Conservation (phyloP, 2,888 invertebrate genomes). For the Volucella inanis region DNA sequence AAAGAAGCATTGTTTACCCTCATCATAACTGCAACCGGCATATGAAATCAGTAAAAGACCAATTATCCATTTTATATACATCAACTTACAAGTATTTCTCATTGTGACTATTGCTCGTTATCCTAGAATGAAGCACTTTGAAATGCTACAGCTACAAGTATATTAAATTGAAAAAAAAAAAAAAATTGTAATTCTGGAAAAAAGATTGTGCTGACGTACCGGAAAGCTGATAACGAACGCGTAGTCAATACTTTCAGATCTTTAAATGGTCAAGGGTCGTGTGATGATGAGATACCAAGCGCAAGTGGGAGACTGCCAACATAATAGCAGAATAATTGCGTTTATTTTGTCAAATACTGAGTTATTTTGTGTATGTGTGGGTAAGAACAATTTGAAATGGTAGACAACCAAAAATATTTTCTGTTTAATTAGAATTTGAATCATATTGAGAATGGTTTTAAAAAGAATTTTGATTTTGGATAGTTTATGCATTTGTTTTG, state of each 20-base stretch:
- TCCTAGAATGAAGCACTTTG: neutral
- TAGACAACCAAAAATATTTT: neutral
- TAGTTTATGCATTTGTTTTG: too few relatives aligned
- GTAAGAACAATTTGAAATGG: constrained; percentile 8
- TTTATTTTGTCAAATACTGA: constrained; percentile 24
- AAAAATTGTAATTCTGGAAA: constrained; percentile 2
- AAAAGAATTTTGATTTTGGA: too few relatives aligned
- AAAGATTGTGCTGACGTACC: constrained; percentile 17
- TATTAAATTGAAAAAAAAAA: neutral
- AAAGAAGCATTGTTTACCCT: constrained; percentile 35
- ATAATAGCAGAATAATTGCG: constrained; percentile 29
- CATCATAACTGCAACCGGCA: constrained; percentile 29
- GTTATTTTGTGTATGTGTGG: constrained; percentile 7
- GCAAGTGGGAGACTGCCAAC: constrained; percentile 24
- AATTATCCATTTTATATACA: constrained; percentile 5
- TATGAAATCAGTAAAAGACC: constrained; percentile 28
- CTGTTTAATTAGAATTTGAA: too few relatives aligned
- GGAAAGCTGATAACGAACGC: constrained; percentile 66
- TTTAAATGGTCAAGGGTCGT: constrained; percentile 67
- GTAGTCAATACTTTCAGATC: constrained; percentile 37
- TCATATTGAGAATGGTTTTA: too few relatives aligned
- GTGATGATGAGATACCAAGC: constrained; percentile 49
- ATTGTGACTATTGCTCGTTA: neutral
- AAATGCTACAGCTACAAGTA: constrained; percentile 4
- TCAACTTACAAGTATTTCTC: constrained; percentile 11